These are phyloP conservation scores for Danio rerio DNA, from an alignment of 2,113 vertebrate genomes.

Conservation along the genomic window DNA sequence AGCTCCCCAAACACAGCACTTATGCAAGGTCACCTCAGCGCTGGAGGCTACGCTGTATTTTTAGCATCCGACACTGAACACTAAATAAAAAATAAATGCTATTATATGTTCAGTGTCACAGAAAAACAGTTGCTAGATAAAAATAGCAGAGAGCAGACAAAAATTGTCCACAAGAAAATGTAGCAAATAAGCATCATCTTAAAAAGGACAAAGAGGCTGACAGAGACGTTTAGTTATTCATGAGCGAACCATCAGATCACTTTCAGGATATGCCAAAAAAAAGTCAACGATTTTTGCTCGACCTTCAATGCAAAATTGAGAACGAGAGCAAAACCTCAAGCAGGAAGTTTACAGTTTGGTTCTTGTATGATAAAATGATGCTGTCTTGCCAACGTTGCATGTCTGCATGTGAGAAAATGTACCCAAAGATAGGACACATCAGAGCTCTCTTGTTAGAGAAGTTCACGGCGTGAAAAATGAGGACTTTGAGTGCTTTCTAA, in stretches of 20 bases:
- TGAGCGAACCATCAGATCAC: background rate
- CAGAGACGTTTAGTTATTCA: background rate
- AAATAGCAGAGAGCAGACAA: background rate
- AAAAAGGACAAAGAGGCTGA: background rate
- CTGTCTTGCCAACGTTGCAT: background rate
- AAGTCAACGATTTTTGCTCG: background rate
- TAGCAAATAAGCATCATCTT: background rate
- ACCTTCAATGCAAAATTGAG: background rate
- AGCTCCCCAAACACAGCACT: background rate
- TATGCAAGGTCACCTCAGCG: background rate
- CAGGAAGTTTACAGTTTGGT: background rate
- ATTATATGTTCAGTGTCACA: constrained; percentile 2
- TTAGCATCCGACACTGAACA: constrained; percentile 15
- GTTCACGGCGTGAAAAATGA: background rate
- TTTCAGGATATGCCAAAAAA: background rate
- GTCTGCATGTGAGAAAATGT: background rate
- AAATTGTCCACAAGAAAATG: background rate
- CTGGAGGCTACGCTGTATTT: background rate
- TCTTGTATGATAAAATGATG: background rate
- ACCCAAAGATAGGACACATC: background rate
- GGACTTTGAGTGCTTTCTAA: background rate
- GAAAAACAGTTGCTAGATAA: constrained; percentile 3
- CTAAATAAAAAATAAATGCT: constrained; percentile 11
- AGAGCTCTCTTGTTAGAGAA: background rate
- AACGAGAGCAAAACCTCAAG: background rate